Evolutionary conservation across 2,888 invertebrate species (phyloP).

Genomic region (Cryptus armator): DNA sequence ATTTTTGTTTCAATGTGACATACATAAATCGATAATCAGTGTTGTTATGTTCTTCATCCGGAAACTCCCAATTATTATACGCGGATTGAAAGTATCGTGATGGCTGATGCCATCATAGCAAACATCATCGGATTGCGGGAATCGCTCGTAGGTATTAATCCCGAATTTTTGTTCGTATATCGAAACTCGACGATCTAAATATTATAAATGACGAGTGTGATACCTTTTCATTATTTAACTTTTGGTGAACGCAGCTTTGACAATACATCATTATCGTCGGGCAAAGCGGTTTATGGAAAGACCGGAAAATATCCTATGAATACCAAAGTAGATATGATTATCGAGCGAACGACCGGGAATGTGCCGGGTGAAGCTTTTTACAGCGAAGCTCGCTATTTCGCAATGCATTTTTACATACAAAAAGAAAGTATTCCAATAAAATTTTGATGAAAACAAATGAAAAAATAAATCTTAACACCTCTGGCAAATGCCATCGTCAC

Average conservation of each 20-base stretch:
- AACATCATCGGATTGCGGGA: slow-evolving; percentile 20
- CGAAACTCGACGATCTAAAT: slow-evolving; percentile 37
- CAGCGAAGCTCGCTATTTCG: not conserved
- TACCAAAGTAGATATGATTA: slow-evolving; percentile 53
- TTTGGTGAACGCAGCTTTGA: slow-evolving; percentile 17
- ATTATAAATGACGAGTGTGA: slow-evolving; percentile 22
- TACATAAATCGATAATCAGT: not conserved
- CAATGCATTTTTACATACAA: not conserved
- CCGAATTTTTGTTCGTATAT: slow-evolving; percentile 4
- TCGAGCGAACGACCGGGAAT: slow-evolving; percentile 1
- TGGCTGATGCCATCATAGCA: not conserved
- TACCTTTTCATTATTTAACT: slow-evolving; percentile 36
- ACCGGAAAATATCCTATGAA: slow-evolving; percentile 50
- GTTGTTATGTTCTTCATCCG: not conserved
- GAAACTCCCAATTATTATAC: not conserved
- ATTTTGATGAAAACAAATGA: not conserved
- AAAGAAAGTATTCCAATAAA: not conserved
- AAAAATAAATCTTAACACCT: not conserved
- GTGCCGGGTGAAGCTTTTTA: not conserved
- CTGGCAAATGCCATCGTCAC: not conserved
- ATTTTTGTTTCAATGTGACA: not conserved
- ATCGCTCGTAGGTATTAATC: slow-evolving; percentile 10
- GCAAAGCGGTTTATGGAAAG: slow-evolving; percentile 53
- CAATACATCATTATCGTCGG: slow-evolving; percentile 51
- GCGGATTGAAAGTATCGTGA: not conserved